Conservation (phyloP, 64 coral and sea anemone genomes). For the Montipora efflorescens region DNA sequence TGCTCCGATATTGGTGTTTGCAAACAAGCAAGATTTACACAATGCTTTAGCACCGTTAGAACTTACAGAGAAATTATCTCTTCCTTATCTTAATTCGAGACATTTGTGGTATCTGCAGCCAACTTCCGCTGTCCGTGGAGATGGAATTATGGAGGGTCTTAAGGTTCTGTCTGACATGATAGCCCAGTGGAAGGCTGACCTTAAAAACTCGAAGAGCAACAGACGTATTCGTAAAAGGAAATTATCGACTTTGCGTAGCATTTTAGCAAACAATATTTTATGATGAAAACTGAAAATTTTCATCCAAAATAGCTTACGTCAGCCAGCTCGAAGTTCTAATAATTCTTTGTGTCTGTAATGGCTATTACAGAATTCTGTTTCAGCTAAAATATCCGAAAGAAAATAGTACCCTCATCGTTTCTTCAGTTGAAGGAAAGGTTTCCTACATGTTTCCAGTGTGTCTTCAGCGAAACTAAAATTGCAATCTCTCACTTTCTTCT, state of each 20-base stretch:
- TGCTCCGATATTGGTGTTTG: constrained; percentile 90
- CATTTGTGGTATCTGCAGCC: constrained; percentile 96
- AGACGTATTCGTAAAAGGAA: constrained; percentile 58
- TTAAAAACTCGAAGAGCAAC: constrained; percentile 76
- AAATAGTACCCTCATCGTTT: no score
- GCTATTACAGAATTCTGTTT: no score
- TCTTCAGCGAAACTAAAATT: neutral
- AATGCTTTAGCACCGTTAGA: constrained; percentile 77
- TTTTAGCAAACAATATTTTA: constrained; percentile 86
- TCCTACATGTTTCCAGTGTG: neutral
- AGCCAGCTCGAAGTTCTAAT: neutral
- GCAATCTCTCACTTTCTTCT: neutral
- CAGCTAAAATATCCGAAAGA: no score
- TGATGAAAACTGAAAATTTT: neutral
- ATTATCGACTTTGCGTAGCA: constrained; percentile 77
- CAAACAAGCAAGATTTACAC: constrained; percentile 94
- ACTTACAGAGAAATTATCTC: constrained; percentile 73
- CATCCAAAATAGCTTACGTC: neutral
- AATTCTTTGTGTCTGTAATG: no score
- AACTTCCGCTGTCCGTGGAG: constrained; percentile 83
- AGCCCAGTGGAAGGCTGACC: constrained; percentile 82
- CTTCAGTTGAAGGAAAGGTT: no score
- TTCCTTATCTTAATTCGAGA: constrained; percentile 72
- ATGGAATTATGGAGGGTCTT: constrained; percentile 86
- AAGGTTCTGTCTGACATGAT: constrained; percentile 86